These are phyloP conservation scores for Cyanoliseus patagonus DNA, from an alignment of 2,113 vertebrate species.

Conservation along the genomic window DNA sequence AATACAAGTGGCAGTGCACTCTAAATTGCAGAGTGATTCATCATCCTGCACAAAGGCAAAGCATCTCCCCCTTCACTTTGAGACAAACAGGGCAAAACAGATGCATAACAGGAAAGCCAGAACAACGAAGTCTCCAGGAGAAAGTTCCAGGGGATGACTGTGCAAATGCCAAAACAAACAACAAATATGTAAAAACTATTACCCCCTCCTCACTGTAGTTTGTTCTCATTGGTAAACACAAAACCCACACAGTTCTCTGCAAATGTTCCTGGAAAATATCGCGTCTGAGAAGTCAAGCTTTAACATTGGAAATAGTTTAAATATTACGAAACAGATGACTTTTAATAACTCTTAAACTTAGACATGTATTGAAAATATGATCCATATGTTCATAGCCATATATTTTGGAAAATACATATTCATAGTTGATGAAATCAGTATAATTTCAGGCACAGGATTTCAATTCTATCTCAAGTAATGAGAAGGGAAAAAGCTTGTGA, in stretches of 20 bases:
- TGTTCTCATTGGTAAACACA: background rate
- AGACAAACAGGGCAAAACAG: background rate
- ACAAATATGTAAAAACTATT: background rate
- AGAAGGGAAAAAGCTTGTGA: background rate
- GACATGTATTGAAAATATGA: background rate
- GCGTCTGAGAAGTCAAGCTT: background rate
- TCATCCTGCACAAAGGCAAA: background rate
- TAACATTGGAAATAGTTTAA: background rate
- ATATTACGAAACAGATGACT: constrained; percentile 1
- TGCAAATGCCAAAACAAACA: background rate
- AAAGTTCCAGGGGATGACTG: background rate
- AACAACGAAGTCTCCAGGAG: background rate
- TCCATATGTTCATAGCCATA: background rate
- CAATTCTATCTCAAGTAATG: background rate
- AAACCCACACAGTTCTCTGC: background rate
- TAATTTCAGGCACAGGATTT: background rate
- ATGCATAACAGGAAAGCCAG: background rate
- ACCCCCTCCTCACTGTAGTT: background rate
- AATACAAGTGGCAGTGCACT: background rate
- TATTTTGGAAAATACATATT: constrained; percentile 12
- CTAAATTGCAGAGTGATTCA: background rate
- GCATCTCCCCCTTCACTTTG: background rate
- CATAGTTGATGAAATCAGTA: background rate
- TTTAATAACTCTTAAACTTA: constrained; percentile 2
- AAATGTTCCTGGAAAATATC: background rate